Conservation (phyloP, 2,797 vertebrate species). For the Rhinoraja longicauda region DNA sequence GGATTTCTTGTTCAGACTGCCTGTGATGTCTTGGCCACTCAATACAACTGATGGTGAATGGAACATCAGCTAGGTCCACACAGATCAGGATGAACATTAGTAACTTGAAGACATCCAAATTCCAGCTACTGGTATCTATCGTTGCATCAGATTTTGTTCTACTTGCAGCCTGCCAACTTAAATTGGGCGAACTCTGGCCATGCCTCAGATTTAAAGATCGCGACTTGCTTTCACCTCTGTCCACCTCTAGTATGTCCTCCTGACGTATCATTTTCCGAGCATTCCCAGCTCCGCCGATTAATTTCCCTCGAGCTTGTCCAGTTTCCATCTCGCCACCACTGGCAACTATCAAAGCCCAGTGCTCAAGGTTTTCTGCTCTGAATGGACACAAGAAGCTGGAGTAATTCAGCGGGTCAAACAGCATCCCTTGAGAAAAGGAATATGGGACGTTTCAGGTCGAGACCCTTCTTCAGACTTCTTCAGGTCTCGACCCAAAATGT, state of each 20-base stretch:
- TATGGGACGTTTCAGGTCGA: no score
- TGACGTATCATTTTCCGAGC: neutral
- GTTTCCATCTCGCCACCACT: neutral
- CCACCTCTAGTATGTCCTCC: neutral
- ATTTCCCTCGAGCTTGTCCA: neutral
- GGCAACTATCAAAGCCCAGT: neutral
- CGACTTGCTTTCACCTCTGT: neutral
- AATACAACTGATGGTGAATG: neutral
- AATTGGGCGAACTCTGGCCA: neutral
- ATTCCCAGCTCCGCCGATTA: neutral
- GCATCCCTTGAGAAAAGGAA: no score
- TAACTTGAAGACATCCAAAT: neutral
- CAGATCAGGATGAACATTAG: no score
- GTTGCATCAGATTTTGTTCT: neutral
- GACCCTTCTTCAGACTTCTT: no score
- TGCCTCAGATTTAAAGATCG: neutral
- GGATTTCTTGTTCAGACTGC: neutral
- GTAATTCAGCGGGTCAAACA: no score
- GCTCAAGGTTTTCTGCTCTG: neutral
- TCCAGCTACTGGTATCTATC: neutral
- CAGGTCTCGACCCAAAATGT: no score
- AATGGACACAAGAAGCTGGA: neutral
- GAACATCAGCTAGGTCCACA: neutral
- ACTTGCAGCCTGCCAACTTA: neutral
- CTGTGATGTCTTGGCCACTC: neutral